Base-by-base conservation (phyloP, 2,113 vertebrate genomes). In the Semicossyphus pulcher region DNA sequence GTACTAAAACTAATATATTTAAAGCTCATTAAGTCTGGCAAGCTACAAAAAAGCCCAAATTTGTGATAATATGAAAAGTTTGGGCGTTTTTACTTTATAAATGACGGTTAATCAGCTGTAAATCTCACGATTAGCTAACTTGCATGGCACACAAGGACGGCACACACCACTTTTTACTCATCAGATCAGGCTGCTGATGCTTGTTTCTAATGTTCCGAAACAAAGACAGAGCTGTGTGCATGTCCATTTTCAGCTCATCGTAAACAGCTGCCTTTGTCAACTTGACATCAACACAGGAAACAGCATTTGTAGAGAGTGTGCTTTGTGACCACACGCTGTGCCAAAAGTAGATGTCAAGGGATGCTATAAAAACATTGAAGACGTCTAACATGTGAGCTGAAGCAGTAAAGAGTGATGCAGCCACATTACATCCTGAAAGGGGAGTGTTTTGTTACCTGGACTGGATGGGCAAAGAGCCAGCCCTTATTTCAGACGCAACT, bases 271-370 rank as follows among this genome's bases (percentile, higher is more conserved):
- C 12, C 15, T 47, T n/a, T 52, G 14, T 54, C 37, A 70, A 53
- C 34, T 21, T 53, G 59, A 39, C 16, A 42, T 10, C 1, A 4
- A 49, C 11, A 62, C 78, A 76, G 18, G 63, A 90, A 86, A 67
- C 18, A 4, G 31, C 42, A 39, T 72, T 59, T 79, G 29, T 60
- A 2, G 32, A 58, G 57, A 31, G 54, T 16, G n/a, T 51, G 21
- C 4, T 25, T 44, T 25, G 8, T 48, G 58, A 81, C 5, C 10
- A 26, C 31, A 66, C n/a, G n/a, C n/a, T n/a, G n/a, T n/a, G n/a
- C n/a, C 41, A 66, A 11, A 23, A 21, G 62, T 62, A 29, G 32
- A 36, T 53, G 3, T 56, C 16, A 67, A 20, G 26, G 6, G 16
- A 36, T 42, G 16, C 11, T 57, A 15, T 18, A 51, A 52, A 56